These are phyloP conservation scores for Brachymystax lenok DNA, from an alignment of 2,797 vertebrate genomes.

Conservation along the genomic window DNA sequence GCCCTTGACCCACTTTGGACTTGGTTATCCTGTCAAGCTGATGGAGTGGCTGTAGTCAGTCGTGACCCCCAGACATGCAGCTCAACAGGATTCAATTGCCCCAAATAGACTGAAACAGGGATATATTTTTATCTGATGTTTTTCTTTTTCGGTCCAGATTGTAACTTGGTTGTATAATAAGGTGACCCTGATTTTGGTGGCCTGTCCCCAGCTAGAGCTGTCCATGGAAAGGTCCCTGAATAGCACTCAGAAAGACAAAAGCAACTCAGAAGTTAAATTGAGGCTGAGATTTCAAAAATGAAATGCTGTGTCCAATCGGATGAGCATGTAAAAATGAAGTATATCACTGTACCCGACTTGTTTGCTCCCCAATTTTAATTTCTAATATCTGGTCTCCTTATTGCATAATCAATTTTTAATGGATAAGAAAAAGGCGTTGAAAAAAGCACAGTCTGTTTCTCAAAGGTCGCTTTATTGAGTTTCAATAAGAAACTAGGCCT, in stretches of 20 bases:
- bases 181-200: too few species aligned
- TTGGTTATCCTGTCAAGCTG: background rate
- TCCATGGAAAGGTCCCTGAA: too few species aligned
- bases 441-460: slow-evolving; percentile 17
- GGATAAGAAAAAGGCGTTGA: slow-evolving; percentile 11
- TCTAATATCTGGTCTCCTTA: too few species aligned
- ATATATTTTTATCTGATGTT: too few species aligned
- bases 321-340: too few species aligned
- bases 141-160: background rate
- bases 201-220: too few species aligned
- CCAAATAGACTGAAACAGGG: background rate
- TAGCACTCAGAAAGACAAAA: too few species aligned
- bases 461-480: slow-evolving; percentile 5
- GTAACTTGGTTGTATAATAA: background rate
- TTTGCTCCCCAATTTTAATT: background rate
- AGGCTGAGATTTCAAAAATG: too few species aligned
- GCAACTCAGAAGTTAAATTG: too few species aligned
- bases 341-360: too few species aligned
- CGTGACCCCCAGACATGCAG: background rate
- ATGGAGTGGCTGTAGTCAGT: background rate
- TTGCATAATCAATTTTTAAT: background rate
- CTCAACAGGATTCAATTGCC: background rate
- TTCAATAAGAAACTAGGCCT: background rate
- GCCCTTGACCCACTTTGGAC: slow-evolving; percentile 43
- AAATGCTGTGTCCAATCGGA: too few species aligned